Conservation (phyloP, 2,113 vertebrate species). For the Emberiza fucata region DNA sequence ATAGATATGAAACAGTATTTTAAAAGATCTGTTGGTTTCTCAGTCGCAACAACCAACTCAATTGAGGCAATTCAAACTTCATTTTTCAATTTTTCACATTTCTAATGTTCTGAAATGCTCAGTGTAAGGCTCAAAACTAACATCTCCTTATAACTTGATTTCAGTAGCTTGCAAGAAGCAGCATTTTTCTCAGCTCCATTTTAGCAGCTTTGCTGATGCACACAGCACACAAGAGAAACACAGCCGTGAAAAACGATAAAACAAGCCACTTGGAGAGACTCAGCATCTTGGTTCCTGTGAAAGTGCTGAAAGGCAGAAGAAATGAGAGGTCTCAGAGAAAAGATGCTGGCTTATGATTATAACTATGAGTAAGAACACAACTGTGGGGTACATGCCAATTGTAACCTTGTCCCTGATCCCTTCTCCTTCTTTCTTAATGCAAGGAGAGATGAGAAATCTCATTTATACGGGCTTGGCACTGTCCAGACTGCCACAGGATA, state of each 20-base stretch:
- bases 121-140: constrained; percentile 47
- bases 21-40: constrained; percentile 49
- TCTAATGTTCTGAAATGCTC: constrained; percentile 18
- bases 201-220: constrained; percentile 31
- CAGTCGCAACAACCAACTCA: constrained; percentile 35
- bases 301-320: neutral
- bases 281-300: neutral
- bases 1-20: constrained; percentile 26
- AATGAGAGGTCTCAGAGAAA: neutral
- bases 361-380: neutral
- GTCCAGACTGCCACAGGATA: neutral
- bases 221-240: neutral
- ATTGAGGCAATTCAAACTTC: neutral
- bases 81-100: constrained; percentile 44
- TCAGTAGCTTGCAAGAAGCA: constrained; percentile 26
- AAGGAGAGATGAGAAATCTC: neutral
- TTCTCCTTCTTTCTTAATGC: neutral
- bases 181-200: constrained; percentile 32
- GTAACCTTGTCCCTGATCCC: neutral
- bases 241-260: neutral
- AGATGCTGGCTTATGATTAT: neutral
- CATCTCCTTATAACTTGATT: constrained; percentile 26
- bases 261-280: neutral
- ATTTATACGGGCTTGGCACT: neutral
- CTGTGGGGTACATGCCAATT: accelerated